phyloP scores from a whole-genome alignment of 1,140 invertebrate species.

The Drosophila micromelanica region DNA sequence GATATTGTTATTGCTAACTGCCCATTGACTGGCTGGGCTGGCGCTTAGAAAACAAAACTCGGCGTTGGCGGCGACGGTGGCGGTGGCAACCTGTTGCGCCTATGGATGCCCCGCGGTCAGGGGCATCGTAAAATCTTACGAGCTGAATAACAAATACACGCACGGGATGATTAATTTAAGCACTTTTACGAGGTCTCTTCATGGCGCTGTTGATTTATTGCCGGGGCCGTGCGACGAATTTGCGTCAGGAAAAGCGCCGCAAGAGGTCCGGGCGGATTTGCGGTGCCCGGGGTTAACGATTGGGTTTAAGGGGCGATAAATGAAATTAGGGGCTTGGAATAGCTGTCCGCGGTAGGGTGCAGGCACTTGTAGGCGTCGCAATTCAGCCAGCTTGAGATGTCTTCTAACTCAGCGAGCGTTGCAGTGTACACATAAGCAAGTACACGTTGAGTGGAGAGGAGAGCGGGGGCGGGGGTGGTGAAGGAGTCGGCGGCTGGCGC shows the following conservation, averaged over 20 bases:
- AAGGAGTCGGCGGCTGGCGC: slow-evolving; percentile 57
- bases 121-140: slow-evolving; percentile 70
- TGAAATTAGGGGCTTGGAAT: slow-evolving; percentile 47
- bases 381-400: not conserved
- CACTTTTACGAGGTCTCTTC: slow-evolving; percentile 83
- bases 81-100: slow-evolving; percentile 69
- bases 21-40: slow-evolving; percentile 15
- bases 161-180: slow-evolving; percentile 84
- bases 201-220: slow-evolving; percentile 82
- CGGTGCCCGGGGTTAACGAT: slow-evolving; percentile 29
- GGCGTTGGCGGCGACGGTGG: slow-evolving; percentile 39
- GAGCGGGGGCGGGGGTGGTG: slow-evolving; percentile 5
- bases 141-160: slow-evolving; percentile 77
- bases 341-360: slow-evolving; percentile 24
- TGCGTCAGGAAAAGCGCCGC: slow-evolving; percentile 54
- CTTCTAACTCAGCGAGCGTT: slow-evolving; percentile 1
- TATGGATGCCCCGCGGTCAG: slow-evolving; percentile 48
- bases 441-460: not conserved
- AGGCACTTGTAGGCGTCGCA: slow-evolving; percentile 30
- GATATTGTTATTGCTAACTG: slow-evolving; percentile 27
- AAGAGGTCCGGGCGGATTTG: slow-evolving; percentile 22
- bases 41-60: slow-evolving; percentile 47
- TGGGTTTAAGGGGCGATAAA: slow-evolving; percentile 49
- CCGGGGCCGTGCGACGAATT: slow-evolving; percentile 58
- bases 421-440: not conserved